These are phyloP conservation scores for Pterois miles DNA, from an alignment of 2,797 vertebrate genomes.

Conservation along the genomic window DNA sequence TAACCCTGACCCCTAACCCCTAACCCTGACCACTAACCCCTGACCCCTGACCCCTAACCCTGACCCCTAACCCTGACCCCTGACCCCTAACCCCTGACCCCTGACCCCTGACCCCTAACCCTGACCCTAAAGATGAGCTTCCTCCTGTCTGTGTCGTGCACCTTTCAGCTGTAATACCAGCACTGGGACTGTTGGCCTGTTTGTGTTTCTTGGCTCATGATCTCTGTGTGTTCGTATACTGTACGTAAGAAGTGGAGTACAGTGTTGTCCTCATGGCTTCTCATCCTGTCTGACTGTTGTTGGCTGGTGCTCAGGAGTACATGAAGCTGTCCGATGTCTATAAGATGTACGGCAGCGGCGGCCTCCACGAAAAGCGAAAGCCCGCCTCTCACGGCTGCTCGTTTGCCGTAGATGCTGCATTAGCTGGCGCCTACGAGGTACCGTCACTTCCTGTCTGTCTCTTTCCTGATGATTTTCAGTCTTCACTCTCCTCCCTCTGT, in stretches of 20 bases:
- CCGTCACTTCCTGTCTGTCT: constrained; percentile 55
- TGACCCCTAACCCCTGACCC: no score
- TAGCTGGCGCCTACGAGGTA: constrained; percentile 83
- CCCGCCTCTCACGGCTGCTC: constrained; percentile 68
- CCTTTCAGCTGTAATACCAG: not conserved
- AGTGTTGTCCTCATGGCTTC: constrained; percentile 44
- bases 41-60: no score
- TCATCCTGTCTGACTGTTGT: constrained; percentile 57
- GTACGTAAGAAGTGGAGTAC: not conserved
- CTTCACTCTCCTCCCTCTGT: not conserved
- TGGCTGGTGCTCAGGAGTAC: constrained; percentile 80
- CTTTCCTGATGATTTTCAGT: not conserved
- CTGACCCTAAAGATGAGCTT: no score
- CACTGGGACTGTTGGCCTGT: not conserved
- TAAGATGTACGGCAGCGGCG: constrained; percentile 81
- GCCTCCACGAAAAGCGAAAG: constrained; percentile 71
- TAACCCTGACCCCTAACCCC: no score
- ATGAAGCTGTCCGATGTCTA: constrained; percentile 85
- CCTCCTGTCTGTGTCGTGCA: constrained; percentile 2
- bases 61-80: no score
- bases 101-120: no score
- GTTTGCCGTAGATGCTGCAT: constrained; percentile 77
- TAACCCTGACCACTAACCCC: no score
- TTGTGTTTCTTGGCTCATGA: not conserved
- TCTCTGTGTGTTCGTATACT: not conserved